Base-by-base conservation (phyloP, 2,113 vertebrate genomes). In the Camelus bactrianus region DNA sequence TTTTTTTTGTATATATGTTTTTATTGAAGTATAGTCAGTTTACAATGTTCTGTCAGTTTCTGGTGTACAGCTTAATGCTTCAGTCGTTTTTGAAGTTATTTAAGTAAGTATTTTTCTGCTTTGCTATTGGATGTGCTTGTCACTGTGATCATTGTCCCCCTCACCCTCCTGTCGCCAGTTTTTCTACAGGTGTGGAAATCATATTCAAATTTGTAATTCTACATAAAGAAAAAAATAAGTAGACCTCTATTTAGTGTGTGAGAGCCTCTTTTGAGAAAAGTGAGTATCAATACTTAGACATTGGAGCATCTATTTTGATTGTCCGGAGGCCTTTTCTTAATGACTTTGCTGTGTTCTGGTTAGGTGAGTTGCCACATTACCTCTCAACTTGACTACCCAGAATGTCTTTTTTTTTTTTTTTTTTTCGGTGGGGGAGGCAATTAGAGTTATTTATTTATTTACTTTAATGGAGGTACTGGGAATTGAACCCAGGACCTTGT, bases 341-440 rank as follows among this genome's bases (percentile, higher is more conserved):
- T 89, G 79, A 56, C 20, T 52, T 69, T 81, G 32, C 24, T 70
- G 32, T 54, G 48, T 75, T 93, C 32, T 91, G n/a, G 35, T 80
- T 94, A 67, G 32, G 35, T 92, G 72, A 93, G 48, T 93, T 94
- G 58, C 52, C n/a, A 32, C 15, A 89, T 80, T 86, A 50, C 50
- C 30, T 72, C 30, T 95, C 60, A 90, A 30, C 26, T 79, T 86
- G 35, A 91, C 30, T 95, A n/a, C 15, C 54, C 42, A 89, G 58
- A 58, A 52, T 94, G 22, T 92, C 38, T 42, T 42, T 42, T 42
- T 42, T 42, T 42, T 42, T 42, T 42, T 35, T 35, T 35, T 35
- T 35, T 35, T 35, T 35, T 35, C 35, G 38, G 1, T 42, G 38
- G 38, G 38, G 38, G 38, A 42, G 38, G 38, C 38, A 42, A 42